These are phyloP conservation scores for Ceratothoa steindachneri DNA, from an alignment of 2,888 invertebrate genomes.

Conservation along the genomic window DNA sequence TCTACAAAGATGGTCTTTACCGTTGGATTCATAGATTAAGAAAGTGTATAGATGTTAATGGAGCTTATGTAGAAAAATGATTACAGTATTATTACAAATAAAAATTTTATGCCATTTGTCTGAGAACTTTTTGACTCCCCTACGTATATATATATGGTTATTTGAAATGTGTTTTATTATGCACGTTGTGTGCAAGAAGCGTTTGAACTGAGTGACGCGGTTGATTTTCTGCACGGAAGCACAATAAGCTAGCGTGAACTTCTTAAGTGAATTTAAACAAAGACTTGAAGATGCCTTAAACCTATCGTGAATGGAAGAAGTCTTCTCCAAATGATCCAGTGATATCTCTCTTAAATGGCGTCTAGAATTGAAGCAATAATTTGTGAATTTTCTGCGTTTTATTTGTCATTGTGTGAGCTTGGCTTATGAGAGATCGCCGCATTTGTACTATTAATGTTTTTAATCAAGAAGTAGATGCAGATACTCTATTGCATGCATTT, in stretches of 20 bases:
- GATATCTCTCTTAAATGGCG: background rate
- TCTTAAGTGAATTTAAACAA: conserved; percentile 11
- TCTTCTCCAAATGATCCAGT: background rate
- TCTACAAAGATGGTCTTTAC: too few relatives aligned
- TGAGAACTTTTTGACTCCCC: too few relatives aligned
- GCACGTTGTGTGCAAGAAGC: background rate
- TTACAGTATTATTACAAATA: too few relatives aligned
- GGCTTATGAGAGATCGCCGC: background rate
- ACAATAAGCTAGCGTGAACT: conserved; percentile 1
- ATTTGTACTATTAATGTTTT: background rate
- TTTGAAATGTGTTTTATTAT: too few relatives aligned
- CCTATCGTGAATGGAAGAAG: background rate
- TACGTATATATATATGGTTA: too few relatives aligned
- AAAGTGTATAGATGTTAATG: too few relatives aligned
- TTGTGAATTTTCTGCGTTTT: background rate
- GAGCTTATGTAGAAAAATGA: too few relatives aligned
- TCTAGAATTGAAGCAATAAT: too few relatives aligned
- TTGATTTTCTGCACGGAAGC: conserved; percentile 8
- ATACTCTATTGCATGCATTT: too few relatives aligned
- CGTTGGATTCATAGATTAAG: too few relatives aligned
- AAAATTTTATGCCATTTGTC: too few relatives aligned
- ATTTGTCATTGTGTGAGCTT: background rate
- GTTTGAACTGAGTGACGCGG: background rate
- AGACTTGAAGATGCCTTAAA: background rate
- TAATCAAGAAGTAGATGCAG: too few relatives aligned